Evolutionary conservation across 2,888 invertebrate genomes (phyloP).

Genomic region (Chironomus tentans): DNA sequence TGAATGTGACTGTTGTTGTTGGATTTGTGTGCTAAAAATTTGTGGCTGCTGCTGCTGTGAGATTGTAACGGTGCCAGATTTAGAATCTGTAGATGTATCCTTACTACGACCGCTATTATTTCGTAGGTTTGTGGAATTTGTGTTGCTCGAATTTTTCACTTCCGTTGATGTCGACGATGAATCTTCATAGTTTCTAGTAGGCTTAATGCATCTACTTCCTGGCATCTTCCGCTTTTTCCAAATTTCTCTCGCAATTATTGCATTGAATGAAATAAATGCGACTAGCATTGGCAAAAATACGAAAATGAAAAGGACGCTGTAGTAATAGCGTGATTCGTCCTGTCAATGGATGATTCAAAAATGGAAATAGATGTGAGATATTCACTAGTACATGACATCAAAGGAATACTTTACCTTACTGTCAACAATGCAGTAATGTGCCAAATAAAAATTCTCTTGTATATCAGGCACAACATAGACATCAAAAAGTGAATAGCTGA

Average conservation of each 20-base stretch:
- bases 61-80: background rate
- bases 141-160: conserved; percentile 11
- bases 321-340: conserved; percentile 7
- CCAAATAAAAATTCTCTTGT: background rate
- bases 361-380: background rate
- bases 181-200: background rate
- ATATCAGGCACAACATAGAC: conserved; percentile 6
- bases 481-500: background rate
- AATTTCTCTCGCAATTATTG: conserved; percentile 44
- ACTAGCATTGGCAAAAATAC: conserved; percentile 45
- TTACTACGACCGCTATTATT: conserved; percentile 5
- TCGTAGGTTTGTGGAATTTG: conserved; percentile 18
- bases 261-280: conserved; percentile 46
- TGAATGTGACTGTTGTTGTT: background rate
- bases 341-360: background rate
- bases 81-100: background rate
- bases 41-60: background rate
- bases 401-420: background rate
- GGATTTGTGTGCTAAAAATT: background rate
- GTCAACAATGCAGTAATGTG: background rate
- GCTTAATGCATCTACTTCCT: background rate
- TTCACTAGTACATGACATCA: background rate
- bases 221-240: conserved; percentile 42
- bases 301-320: conserved; percentile 36
- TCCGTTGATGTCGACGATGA: conserved; percentile 11